Base-by-base conservation (phyloP, 1,140 invertebrate species). In the Drosophila nikananu region DNA sequence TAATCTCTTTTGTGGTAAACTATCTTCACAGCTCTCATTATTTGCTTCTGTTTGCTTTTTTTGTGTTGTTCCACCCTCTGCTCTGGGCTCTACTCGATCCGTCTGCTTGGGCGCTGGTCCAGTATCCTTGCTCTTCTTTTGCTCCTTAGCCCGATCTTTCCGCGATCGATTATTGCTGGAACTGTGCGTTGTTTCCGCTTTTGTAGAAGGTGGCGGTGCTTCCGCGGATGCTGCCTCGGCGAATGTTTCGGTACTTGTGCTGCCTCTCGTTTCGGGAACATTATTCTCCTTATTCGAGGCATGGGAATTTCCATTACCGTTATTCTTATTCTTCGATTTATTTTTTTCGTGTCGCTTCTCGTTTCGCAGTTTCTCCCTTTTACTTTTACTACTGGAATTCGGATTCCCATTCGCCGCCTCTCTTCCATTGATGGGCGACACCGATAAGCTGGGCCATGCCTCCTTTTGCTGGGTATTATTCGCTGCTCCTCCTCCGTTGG, bases 381-480 rank as follows among this genome's bases (percentile, higher is more conserved):
- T 89, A 32, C 80, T 91, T 61, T 93, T 93, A 12, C 71, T 60
- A 39, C 55, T 72, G 10, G 63, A 39, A 32, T 76, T 74, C 7
- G 66, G 4, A 41, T 76, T 74, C 9, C 66, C 27, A 68, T 12
- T 77, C 23, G 54, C 72, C 13, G 62, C 37, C 13, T 92, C 91
- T 60, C 83, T 89, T 51, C 70, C 75, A 61, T 81, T 92, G 10
- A 87, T 71, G 0, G 94, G 94, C 12, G 94, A 95, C 81, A 80
- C 93, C 80, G 92, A 93, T 80, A 95, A 93, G 73, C 94, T 95
- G 2, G 96, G 96, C 96, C 96, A 96, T 65, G 96, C 96, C 92
- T 96, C 96, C 93, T 96, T 95, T 83, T 93, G 94, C 44, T 90
- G 90, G 12, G 96, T 95, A 93, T 96, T 95, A 93, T 96, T 95